Conservation (phyloP, 2,797 vertebrate genomes). For the Chelon labrosus region DNA sequence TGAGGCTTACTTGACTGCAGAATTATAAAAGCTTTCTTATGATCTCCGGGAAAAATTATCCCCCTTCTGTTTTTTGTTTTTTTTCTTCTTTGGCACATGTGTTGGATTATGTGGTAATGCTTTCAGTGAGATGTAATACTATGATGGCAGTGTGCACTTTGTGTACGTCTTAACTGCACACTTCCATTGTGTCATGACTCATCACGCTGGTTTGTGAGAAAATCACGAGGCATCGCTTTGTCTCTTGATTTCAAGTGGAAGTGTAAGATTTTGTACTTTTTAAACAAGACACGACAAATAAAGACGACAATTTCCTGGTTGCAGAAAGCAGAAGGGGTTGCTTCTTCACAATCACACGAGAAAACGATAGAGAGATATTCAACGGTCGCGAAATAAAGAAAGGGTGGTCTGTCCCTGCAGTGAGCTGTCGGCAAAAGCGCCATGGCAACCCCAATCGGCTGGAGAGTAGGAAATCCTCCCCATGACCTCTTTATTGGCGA, state of each 20-base stretch:
- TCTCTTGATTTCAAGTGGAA: conserved; percentile 7
- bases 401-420: conserved; percentile 54
- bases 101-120: conserved; percentile 62
- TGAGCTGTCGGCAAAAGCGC: conserved; percentile 42
- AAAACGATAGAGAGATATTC: conserved; percentile 16
- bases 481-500: conserved; percentile 68
- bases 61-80: conserved; percentile 30
- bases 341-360: conserved; percentile 9
- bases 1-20: conserved; percentile 15
- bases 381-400: conserved; percentile 46
- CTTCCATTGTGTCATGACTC: conserved; percentile 12
- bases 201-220: conserved; percentile 30
- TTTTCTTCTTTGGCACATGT: conserved; percentile 59
- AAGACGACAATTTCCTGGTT: not conserved
- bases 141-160: conserved; percentile 36
- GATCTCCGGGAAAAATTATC: conserved; percentile 61
- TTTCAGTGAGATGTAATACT: conserved; percentile 50
- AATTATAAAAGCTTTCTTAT: conserved; percentile 48
- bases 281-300: conserved; percentile 38
- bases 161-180: conserved; percentile 17
- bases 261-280: conserved; percentile 40
- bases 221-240: not conserved
- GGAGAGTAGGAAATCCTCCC: conserved; percentile 67
- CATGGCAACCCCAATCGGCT: conserved; percentile 68
- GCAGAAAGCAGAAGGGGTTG: too few species aligned